Percentiles rank a stretch among this genome's conserved stretches.
These are phyloP conservation scores for Rhinophrynus dorsalis DNA, from an alignment of 2,797 vertebrate species.

Conservation along the genomic window DNA sequence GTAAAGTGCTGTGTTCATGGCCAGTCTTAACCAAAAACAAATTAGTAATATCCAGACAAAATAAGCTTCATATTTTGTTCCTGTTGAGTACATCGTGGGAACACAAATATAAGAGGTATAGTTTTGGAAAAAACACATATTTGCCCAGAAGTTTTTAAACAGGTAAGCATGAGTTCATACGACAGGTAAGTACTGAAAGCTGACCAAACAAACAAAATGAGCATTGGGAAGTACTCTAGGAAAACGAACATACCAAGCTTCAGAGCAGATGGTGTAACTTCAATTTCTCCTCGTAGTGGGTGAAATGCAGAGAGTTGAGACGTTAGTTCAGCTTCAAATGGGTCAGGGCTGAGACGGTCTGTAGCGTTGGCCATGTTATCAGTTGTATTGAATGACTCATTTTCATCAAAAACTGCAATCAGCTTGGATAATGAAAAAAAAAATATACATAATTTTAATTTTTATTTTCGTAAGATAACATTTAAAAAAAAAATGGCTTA, in stretches of 20 bases:
- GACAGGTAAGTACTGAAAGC: no score
- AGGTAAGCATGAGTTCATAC: no score
- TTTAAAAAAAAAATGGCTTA: no score
- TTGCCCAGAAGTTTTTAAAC: no score
- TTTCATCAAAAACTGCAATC: constrained; percentile 93
- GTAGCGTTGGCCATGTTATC: constrained; percentile 63
- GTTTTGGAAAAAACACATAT: no score
- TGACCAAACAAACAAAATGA: no score
- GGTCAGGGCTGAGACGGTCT: constrained; percentile 79
- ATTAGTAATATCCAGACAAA: neutral
- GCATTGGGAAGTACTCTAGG: no score
- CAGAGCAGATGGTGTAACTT: constrained; percentile 89
- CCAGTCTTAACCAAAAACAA: constrained; percentile 5
- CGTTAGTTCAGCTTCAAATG: constrained; percentile 83
- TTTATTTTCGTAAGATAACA: no score
- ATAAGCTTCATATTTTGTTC: constrained; percentile 3
- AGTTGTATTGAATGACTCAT: constrained; percentile 66
- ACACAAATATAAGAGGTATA: no score
- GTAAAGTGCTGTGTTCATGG: neutral
- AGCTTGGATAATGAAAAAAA: constrained; percentile 70
- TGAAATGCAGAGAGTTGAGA: constrained; percentile 80
- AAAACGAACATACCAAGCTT: constrained; percentile 82
- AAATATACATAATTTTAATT: neutral
- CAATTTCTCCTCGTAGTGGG: constrained; percentile 87
- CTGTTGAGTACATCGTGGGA: neutral